These are phyloP conservation scores for Leptinotarsa defecta DNA, from an alignment of 1,140 invertebrate genomes.

Conservation along the genomic window DNA sequence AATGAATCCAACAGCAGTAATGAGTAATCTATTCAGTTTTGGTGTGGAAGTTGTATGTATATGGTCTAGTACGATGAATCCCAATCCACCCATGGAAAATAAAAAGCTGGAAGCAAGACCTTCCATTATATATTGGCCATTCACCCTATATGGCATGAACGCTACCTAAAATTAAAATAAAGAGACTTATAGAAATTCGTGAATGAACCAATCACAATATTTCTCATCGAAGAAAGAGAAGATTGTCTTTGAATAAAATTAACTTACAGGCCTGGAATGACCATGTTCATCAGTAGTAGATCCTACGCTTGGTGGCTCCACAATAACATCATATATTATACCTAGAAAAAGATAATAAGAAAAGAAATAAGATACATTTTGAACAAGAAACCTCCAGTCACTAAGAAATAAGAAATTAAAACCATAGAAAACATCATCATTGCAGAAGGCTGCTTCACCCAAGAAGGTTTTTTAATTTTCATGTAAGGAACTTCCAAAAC, in stretches of 20 bases:
- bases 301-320: conserved; percentile 96
- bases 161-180: conserved; percentile 72
- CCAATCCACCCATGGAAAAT: conserved; percentile 93
- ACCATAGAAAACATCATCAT: conserved; percentile 92
- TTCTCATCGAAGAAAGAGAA: too few relatives aligned
- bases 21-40: conserved; percentile 88
- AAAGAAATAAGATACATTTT: background rate
- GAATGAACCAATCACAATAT: too few relatives aligned
- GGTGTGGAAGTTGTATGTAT: conserved; percentile 91
- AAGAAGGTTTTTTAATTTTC: conserved; percentile 89
- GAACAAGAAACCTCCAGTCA: conserved; percentile 83
- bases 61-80: conserved; percentile 95
- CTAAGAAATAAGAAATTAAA: conserved; percentile 93
- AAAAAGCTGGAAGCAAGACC: conserved; percentile 95
- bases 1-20: conserved; percentile 91
- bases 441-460: conserved; percentile 88
- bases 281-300: conserved; percentile 97
- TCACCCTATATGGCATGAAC: conserved; percentile 97
- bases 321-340: conserved; percentile 98
- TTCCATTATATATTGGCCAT: conserved; percentile 99
- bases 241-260: background rate
- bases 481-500: conserved; percentile 90
- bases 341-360: conserved; percentile 64
- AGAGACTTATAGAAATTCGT: too few relatives aligned
- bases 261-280: conserved; percentile 84